Percentiles rank a stretch among this genome's conserved stretches.
Evolutionary conservation across 1,140 invertebrate genomes (phyloP).

Genomic region (Teleopsis dalmanni): DNA sequence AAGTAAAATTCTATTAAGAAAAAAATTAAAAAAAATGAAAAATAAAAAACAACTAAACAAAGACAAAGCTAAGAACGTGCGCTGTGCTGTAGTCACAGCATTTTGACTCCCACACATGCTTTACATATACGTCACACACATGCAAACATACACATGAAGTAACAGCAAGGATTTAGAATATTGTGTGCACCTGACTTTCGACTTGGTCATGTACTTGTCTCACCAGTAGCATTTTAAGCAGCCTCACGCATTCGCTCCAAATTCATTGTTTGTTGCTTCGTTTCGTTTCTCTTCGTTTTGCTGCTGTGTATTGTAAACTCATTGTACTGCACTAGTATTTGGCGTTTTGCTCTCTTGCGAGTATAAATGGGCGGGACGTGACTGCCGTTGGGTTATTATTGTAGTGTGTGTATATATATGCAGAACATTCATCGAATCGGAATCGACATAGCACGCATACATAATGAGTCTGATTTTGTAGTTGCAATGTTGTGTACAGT

Average conservation of each 20-base stretch:
- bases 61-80: too few species aligned
- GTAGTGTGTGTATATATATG: too few species aligned
- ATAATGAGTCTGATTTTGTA: too few species aligned
- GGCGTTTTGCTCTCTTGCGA: constrained; percentile 16
- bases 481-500: too few species aligned
- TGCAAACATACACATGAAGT: neutral
- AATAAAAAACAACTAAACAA: too few species aligned
- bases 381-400: constrained; percentile 26
- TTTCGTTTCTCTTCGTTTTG: neutral
- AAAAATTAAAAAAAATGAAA: too few species aligned
- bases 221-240: constrained; percentile 45
- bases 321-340: neutral
- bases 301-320: neutral
- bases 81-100: too few species aligned
- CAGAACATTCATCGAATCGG: too few species aligned
- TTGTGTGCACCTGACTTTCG: constrained; percentile 32
- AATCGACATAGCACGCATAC: constrained; percentile 43
- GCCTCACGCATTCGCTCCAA: constrained; percentile 33
- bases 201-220: constrained; percentile 37
- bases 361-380: constrained; percentile 46
- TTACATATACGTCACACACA: neutral
- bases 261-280: neutral
- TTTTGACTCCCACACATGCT: too few species aligned
- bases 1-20: too few species aligned
- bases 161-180: neutral